Evolutionary conservation across 2,797 vertebrate species (phyloP).

Genomic region (Knipowitschia caucasica): DNA sequence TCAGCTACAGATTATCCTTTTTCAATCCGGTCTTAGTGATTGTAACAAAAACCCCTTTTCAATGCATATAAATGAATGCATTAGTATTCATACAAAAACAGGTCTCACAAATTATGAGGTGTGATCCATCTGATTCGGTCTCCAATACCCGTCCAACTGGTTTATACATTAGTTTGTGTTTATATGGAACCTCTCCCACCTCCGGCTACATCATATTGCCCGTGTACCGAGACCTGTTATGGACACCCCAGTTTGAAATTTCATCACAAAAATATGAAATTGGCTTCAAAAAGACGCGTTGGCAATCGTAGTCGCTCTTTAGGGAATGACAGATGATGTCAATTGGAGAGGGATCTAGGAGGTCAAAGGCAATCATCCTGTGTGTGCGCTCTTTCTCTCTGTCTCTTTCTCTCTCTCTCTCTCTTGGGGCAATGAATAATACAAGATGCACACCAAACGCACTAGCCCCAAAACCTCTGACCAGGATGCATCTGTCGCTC

Average conservation of each 20-base stretch:
- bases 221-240: constrained; percentile 7
- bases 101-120: constrained; percentile 30
- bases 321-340: constrained; percentile 71
- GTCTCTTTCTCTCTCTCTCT: constrained; percentile 38
- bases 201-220: constrained; percentile 44
- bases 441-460: constrained; percentile 36
- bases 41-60: constrained; percentile 30
- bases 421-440: constrained; percentile 56
- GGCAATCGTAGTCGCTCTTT: constrained; percentile 44
- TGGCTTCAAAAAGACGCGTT: constrained; percentile 35
- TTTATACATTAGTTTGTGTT: constrained; percentile 65
- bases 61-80: constrained; percentile 34
- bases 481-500: constrained; percentile 57
- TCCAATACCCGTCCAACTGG: constrained; percentile 63
- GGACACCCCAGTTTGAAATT: constrained; percentile 44
- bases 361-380: constrained; percentile 73
- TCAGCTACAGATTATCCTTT: constrained; percentile 18
- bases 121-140: constrained; percentile 57
- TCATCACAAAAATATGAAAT: constrained; percentile 50
- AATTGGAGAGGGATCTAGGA: constrained; percentile 71
- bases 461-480: constrained; percentile 52
- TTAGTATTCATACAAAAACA: constrained; percentile 60
- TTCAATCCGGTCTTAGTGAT: constrained; percentile 53
- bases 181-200: constrained; percentile 54
- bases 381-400: constrained; percentile 44